Evolutionary conservation across 2,113 vertebrate species (phyloP).

Genomic region (Etheostoma spectabile): DNA sequence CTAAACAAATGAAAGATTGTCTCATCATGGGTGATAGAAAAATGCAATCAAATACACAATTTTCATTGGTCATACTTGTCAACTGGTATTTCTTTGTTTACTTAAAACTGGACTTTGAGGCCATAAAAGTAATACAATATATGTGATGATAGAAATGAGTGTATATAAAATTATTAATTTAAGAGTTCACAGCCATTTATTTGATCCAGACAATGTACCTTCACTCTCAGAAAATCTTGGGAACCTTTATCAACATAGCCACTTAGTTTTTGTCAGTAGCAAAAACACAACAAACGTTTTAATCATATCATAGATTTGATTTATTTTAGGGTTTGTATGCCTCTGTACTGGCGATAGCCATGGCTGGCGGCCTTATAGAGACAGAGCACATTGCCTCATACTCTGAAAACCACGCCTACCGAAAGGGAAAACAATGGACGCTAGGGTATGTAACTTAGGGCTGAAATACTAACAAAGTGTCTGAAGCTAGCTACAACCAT

Average conservation of each 20-base stretch:
- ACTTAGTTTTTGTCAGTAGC: constrained; percentile 3
- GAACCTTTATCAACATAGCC: background rate
- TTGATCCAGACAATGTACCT: constrained; percentile 21
- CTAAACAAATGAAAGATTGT: constrained; percentile 20
- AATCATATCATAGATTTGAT: background rate
- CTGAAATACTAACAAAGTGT: no score
- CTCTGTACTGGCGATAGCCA: no score
- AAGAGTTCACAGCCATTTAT: constrained; percentile 22
- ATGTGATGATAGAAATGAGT: background rate
- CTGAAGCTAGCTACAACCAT: no score
- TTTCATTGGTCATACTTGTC: background rate
- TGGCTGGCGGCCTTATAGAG: no score
- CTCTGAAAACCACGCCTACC: no score
- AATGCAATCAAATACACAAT: constrained; percentile 6
- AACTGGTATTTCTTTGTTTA: background rate
- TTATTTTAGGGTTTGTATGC: background rate
- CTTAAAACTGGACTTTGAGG: background rate
- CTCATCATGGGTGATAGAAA: constrained; percentile 4
- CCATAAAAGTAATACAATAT: background rate
- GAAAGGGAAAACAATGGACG: no score
- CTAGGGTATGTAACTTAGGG: no score
- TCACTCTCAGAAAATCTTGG: constrained; percentile 4
- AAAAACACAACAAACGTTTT: background rate
- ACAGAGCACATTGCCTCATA: no score
- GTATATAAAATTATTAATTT: background rate